Percentiles rank a stretch among this genome's conserved stretches.
These are phyloP conservation scores for Pelodytes ibericus DNA, from an alignment of 2,797 vertebrate genomes.

Conservation along the genomic window DNA sequence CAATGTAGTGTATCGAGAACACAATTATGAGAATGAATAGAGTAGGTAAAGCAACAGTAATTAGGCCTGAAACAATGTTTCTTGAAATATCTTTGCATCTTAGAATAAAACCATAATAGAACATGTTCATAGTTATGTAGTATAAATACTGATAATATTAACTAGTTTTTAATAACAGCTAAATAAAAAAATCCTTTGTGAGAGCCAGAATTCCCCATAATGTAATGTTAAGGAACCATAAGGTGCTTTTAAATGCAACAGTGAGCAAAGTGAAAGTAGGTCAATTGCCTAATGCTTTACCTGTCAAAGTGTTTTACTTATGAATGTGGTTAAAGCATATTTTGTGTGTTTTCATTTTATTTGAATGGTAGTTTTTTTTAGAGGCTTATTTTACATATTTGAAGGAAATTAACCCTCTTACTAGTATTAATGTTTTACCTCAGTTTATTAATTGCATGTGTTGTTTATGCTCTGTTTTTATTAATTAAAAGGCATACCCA, in stretches of 20 bases:
- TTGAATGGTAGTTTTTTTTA: neutral
- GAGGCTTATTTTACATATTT: conserved; percentile 10
- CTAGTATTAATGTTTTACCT: too few species aligned
- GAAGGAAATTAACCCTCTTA: too few species aligned
- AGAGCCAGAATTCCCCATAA: conserved; percentile 22
- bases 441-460: too few species aligned
- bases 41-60: neutral
- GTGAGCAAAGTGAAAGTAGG: conserved; percentile 38
- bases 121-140: neutral
- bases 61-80: neutral
- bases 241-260: conserved; percentile 34
- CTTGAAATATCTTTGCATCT: neutral
- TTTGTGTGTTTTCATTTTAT: too few species aligned
- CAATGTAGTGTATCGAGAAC: neutral
- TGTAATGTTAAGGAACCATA: conserved; percentile 32
- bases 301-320: conserved; percentile 11
- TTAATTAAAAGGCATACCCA: too few species aligned
- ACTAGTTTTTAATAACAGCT: conserved; percentile 23
- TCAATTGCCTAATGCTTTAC: neutral
- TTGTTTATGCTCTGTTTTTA: too few species aligned
- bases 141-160: neutral
- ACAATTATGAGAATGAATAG: neutral
- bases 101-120: conserved; percentile 20
- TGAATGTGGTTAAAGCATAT: neutral
- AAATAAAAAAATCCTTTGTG: conserved; percentile 19